These are phyloP conservation scores for Dryoscopus gambensis DNA, from an alignment of 2,113 vertebrate genomes.

Conservation along the genomic window DNA sequence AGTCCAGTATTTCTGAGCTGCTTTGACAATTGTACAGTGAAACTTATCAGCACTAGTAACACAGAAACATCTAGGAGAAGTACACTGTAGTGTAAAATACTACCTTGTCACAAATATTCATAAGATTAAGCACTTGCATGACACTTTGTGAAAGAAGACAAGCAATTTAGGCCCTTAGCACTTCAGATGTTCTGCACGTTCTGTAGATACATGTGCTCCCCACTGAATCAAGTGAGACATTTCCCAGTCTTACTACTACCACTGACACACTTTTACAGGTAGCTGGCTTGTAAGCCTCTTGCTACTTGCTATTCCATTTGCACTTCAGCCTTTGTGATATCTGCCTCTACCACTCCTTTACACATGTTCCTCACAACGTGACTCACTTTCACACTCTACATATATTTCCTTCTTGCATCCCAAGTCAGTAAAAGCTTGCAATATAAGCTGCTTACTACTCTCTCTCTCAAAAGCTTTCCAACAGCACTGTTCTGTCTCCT, in stretches of 20 bases:
- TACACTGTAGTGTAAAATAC: not conserved
- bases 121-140: not conserved
- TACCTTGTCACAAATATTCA: not conserved
- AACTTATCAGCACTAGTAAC: not conserved
- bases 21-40: not conserved
- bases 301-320: not conserved
- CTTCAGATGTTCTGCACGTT: not conserved
- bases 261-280: not conserved
- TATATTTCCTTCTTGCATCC: not conserved
- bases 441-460: not conserved
- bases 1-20: not conserved
- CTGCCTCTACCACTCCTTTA: not conserved
- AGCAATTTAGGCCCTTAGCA: not conserved
- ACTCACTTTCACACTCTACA: not conserved
- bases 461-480: not conserved
- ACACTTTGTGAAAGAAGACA: not conserved
- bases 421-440: not conserved
- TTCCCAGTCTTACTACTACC: not conserved
- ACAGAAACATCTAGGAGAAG: not conserved
- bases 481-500: not conserved
- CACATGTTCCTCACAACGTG: not conserved
- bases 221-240: not conserved
- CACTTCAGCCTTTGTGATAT: not conserved
- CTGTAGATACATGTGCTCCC: rapidly evolving
- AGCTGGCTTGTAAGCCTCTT: not conserved